Evolutionary conservation across 2,888 invertebrate genomes (phyloP).

Genomic region (Nezara viridula): DNA sequence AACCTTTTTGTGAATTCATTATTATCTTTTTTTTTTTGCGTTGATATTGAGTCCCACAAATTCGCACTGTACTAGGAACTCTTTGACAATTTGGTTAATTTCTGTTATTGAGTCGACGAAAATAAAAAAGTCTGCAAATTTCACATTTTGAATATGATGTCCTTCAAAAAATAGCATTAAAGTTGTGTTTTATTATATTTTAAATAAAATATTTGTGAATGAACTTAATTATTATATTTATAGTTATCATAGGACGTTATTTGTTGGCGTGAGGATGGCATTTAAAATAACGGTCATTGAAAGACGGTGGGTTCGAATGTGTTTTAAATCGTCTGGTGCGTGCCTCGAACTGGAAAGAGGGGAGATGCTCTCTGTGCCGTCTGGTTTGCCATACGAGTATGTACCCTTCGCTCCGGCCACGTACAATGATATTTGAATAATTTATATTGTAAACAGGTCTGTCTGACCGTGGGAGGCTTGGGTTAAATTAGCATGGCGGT

Average conservation of each 20-base stretch:
- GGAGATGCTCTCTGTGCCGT: neutral
- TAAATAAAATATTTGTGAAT: too few species aligned
- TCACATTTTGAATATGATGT: too few species aligned
- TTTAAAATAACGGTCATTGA: slow-evolving; percentile 3
- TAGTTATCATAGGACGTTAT: neutral
- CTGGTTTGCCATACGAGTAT: neutral
- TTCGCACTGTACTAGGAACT: too few species aligned
- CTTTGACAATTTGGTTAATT: too few species aligned
- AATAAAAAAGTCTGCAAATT: too few species aligned
- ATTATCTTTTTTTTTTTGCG: too few species aligned
- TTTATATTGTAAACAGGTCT: neutral
- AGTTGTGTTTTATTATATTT: too few species aligned
- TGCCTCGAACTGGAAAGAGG: neutral
- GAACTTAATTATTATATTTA: too few species aligned
- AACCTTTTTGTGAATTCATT: too few species aligned
- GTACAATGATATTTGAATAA: neutral
- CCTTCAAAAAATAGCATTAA: too few species aligned
- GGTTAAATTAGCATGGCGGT: neutral
- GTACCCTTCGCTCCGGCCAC: neutral
- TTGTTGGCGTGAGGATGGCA: neutral
- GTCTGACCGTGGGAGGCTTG: neutral
- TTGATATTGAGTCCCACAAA: too few species aligned
- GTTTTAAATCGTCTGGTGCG: neutral
- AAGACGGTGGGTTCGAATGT: neutral
- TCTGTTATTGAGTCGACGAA: too few species aligned